These are phyloP conservation scores for Drepana falcataria DNA, from an alignment of 2,888 invertebrate genomes.

Conservation along the genomic window DNA sequence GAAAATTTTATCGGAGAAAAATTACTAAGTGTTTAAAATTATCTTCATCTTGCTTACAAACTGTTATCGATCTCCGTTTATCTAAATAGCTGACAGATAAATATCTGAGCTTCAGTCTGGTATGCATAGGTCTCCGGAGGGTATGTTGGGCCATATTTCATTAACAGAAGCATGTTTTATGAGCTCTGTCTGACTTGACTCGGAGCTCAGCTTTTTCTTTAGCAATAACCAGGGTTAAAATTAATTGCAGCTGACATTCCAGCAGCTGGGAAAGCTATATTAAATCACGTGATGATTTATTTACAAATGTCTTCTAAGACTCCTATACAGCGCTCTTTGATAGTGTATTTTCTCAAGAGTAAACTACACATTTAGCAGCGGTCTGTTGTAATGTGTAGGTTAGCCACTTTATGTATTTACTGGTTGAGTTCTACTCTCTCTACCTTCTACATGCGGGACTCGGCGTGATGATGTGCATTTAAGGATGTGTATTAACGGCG, in stretches of 20 bases:
- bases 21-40: background rate
- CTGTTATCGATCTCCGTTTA: conserved; percentile 23
- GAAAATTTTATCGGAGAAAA: too few relatives aligned
- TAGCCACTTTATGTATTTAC: too few relatives aligned
- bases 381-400: conserved; percentile 17
- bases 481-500: too few relatives aligned
- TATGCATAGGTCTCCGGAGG: conserved; percentile 23
- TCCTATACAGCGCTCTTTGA: background rate
- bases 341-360: background rate
- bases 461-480: too few relatives aligned
- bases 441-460: too few relatives aligned
- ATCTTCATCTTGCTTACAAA: background rate
- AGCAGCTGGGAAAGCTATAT: background rate
- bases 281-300: background rate
- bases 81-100: conserved; percentile 27
- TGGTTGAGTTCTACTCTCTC: too few relatives aligned
- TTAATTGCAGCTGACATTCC: conserved; percentile 25
- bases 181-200: conserved; percentile 47
- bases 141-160: conserved; percentile 45
- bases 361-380: conserved; percentile 8
- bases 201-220: conserved; percentile 35
- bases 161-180: conserved; percentile 43
- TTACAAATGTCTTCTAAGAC: background rate
- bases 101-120: conserved; percentile 23
- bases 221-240: conserved; percentile 31